Conservation (phyloP, 92 coral and sea anemone species). For the Chrysogorgia sp. region DNA sequence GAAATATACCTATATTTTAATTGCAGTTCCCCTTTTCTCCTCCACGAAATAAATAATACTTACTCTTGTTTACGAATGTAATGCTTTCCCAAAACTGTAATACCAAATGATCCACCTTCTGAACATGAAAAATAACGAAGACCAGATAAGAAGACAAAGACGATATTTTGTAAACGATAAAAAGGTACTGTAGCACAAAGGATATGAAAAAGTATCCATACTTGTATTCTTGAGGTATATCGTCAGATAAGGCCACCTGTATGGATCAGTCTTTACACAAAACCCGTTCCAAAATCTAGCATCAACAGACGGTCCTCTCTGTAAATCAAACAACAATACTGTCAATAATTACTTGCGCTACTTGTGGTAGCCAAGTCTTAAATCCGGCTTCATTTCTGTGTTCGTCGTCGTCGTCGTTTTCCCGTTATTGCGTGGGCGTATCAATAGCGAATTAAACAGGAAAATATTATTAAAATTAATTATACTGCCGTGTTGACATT, state of each 20-base stretch:
- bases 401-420: too few species aligned
- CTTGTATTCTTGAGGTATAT: slow-evolving; percentile 82
- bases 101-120: slow-evolving; percentile 95
- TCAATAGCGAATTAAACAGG: too few species aligned
- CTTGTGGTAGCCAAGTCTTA: too few species aligned
- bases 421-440: too few species aligned
- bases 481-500: too few species aligned
- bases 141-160: too few species aligned
- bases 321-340: neutral
- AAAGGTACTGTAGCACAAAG: too few species aligned
- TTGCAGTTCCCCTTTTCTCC: neutral
- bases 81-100: slow-evolving; percentile 90
- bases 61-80: slow-evolving; percentile 94
- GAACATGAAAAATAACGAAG: neutral
- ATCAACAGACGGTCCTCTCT: slow-evolving; percentile 95
- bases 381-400: too few species aligned
- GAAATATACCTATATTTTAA: too few species aligned
- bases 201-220: slow-evolving; percentile 41
- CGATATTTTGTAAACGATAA: too few species aligned
- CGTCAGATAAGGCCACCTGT: slow-evolving; percentile 93
- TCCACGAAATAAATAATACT: slow-evolving; percentile 32
- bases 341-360: too few species aligned
- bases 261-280: slow-evolving; percentile 93
- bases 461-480: too few species aligned
- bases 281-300: slow-evolving; percentile 90